Base-by-base conservation (phyloP, 2,888 invertebrate species). In the Rotaria sp. region DNA sequence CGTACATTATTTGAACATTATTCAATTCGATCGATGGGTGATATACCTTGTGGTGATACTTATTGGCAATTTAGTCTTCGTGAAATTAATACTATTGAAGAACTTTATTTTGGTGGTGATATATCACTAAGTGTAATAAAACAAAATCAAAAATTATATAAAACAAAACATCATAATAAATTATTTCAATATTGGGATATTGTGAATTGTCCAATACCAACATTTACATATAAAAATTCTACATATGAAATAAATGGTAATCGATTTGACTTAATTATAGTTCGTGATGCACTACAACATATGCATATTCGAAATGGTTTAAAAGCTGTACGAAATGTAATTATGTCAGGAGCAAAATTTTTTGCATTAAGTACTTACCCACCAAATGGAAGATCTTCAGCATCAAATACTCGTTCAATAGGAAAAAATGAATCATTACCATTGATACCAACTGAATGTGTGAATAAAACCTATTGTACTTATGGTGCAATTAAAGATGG, bases 11-110 rank as follows among this genome's bases (percentile, higher is more conserved):
- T 74, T 4, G 18, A 30, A 74, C 74, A 74, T 38, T 38, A 74
- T 38, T 38, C 18, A 13, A 74, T 74, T 24, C 38, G 2, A 38
- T 74, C 74, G 1, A 74, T 74, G 18, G 74, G 24, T 24, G 74
- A 74, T 74, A 74, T 74, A 74, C 74, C 74, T 38, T 74, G 74
- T 38, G 38, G 74, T 74, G 74, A 74, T 38, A 38, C 74, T 11
- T 35, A 35, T 38, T 74, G 74, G 74, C 74, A 74, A 74, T 74
- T 74, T 74, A 24, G 74, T 38, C 18, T 74, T 24, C 35, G 21
- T 18, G 38, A 74, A 38, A 74, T 74, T 8, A 74, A 74, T 38
- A 74, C 74, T 24, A 74, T 74, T 38, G 38, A 35, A 38, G 4
- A 35, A 24, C 24, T 74, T 24, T 74, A 74, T 38, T 74, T 74